phyloP scores from a whole-genome alignment of 2,888 invertebrate species.

The Lithophane semibrunnea region DNA sequence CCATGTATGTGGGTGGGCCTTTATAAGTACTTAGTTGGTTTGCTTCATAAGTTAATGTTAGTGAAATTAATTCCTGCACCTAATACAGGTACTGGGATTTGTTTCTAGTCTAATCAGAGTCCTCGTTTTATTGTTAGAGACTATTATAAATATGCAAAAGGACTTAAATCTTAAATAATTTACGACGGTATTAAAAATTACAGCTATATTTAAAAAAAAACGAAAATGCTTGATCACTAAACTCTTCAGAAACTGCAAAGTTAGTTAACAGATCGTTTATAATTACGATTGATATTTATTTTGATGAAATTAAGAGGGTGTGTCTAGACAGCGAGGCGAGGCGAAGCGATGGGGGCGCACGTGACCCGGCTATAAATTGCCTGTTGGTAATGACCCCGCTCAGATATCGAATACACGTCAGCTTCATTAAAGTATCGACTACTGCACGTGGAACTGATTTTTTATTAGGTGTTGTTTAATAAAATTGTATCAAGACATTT shows the following conservation, averaged over 20 bases:
- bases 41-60: not conserved
- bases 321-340: conserved; percentile 63
- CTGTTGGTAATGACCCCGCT: conserved; percentile 63
- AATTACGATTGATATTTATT: conserved; percentile 59
- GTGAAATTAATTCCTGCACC: not conserved
- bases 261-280: conserved; percentile 46
- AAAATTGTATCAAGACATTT: not conserved
- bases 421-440: conserved; percentile 52
- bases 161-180: not conserved
- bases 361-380: conserved; percentile 64
- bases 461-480: conserved; percentile 25
- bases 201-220: no score
- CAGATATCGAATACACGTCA: conserved; percentile 63
- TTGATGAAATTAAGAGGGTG: conserved; percentile 61
- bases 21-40: not conserved
- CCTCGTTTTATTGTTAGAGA: not conserved
- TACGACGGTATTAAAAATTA: no score
- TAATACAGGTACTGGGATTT: not conserved
- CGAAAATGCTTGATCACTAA: not conserved
- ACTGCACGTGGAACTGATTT: conserved; percentile 38
- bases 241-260: conserved; percentile 16
- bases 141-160: not conserved
- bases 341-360: conserved; percentile 59
- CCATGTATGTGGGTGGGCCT: not conserved
- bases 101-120: no score